phyloP scores from a whole-genome alignment of 2,113 vertebrate species.

The Brachypteracias leptosomus region DNA sequence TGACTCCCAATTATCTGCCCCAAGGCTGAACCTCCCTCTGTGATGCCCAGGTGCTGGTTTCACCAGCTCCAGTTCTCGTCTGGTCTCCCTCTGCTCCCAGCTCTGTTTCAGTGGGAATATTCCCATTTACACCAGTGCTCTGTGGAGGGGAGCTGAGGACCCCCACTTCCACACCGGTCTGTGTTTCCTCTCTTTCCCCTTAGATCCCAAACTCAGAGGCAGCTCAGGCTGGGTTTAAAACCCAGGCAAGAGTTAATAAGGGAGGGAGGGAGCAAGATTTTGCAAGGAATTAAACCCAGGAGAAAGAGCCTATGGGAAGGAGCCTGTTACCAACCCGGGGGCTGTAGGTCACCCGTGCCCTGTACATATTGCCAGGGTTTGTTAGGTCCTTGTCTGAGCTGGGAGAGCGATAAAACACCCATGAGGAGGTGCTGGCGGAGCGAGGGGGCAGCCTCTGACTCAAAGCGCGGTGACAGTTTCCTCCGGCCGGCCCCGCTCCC shows the following conservation, averaged over 20 bases:
- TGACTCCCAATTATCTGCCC: background rate
- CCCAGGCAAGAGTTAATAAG: constrained; percentile 15
- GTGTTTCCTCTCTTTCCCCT: background rate
- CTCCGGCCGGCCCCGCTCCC: background rate
- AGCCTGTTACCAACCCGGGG: background rate
- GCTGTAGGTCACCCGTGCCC: background rate
- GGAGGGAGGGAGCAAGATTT: background rate
- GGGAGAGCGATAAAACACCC: background rate
- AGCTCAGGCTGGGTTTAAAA: background rate
- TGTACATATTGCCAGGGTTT: background rate
- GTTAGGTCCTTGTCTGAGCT: background rate
- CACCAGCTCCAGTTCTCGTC: background rate
- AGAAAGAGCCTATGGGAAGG: background rate
- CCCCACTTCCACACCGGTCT: accelerated
- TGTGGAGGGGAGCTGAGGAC: background rate
- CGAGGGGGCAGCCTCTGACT: background rate
- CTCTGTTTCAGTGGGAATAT: too few species aligned
- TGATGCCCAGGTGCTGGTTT: background rate
- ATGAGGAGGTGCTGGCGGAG: background rate
- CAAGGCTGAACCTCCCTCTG: background rate
- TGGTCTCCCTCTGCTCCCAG: background rate
- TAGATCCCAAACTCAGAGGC: background rate
- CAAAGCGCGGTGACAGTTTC: too few species aligned
- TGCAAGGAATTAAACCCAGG: background rate
- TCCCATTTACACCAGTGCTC: background rate